Conservation (phyloP, 2,888 invertebrate genomes). For the Latrodectus elegans region DNA sequence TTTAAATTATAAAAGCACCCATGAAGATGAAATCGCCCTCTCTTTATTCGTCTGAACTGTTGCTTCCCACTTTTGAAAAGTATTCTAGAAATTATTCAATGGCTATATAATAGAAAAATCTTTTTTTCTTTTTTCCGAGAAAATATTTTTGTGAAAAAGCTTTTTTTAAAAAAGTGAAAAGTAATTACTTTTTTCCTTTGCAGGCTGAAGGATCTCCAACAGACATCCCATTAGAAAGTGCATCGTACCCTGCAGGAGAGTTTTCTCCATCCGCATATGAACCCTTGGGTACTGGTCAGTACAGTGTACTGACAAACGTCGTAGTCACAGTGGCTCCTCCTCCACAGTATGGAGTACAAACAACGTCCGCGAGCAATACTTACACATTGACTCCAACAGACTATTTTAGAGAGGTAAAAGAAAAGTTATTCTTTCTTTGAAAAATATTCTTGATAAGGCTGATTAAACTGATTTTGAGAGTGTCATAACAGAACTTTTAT, state of each 20-base stretch:
- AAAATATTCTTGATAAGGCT: neutral
- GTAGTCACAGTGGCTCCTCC: constrained; percentile 58
- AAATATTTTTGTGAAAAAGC: too few relatives aligned
- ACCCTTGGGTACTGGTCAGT: constrained; percentile 65
- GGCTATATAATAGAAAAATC: too few relatives aligned
- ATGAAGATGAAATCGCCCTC: neutral
- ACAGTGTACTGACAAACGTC: constrained; percentile 67
- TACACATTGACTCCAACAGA: constrained; percentile 65
- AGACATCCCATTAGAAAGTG: constrained; percentile 53
- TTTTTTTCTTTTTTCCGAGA: too few relatives aligned
- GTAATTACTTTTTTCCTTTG: neutral
- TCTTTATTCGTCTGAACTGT: too few relatives aligned
- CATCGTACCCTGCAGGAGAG: constrained; percentile 46
- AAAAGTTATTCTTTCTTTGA: neutral
- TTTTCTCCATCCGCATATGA: constrained; percentile 64
- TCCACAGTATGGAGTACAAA: constrained; percentile 56
- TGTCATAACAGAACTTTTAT: neutral
- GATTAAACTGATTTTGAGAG: neutral
- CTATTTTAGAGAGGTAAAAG: constrained; percentile 70
- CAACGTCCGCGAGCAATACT: constrained; percentile 34
- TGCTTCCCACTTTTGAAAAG: too few relatives aligned
- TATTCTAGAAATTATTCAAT: too few relatives aligned
- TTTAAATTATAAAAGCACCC: neutral
- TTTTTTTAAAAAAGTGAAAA: too few relatives aligned
- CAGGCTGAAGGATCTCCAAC: constrained; percentile 29